These are phyloP conservation scores for Heliocidaris tuberculata DNA, from an alignment of 35 echinoderm and acorn worm species.

Conservation along the genomic window DNA sequence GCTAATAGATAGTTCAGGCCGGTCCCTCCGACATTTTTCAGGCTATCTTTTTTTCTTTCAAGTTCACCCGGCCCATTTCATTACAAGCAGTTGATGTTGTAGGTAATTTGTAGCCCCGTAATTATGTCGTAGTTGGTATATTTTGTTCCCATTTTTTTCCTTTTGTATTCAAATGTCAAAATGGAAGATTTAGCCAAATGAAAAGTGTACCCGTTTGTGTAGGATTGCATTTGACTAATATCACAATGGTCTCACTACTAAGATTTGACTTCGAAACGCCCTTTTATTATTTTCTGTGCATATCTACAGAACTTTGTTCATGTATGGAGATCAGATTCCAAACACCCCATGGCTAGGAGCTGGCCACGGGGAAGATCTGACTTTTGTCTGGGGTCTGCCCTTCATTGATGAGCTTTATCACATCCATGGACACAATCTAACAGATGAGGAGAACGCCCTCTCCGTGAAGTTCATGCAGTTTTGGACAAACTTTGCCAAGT, in stretches of 20 bases:
- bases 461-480: constrained; percentile 74
- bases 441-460: constrained; percentile 62
- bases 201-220: too few species aligned
- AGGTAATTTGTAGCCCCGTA: neutral
- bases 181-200: too few species aligned
- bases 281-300: neutral
- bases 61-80: too few species aligned
- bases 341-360: constrained; percentile 63
- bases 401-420: constrained; percentile 41
- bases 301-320: constrained; percentile 41
- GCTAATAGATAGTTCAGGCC: too few species aligned
- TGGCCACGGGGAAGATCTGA: constrained; percentile 74
- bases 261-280: neutral
- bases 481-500: constrained; percentile 92
- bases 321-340: constrained; percentile 43
- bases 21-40: too few species aligned
- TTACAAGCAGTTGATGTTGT: too few species aligned
- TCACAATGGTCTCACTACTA: constrained; percentile 20
- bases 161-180: neutral
- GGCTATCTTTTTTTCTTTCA: too few species aligned
- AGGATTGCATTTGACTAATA: neutral
- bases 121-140: neutral
- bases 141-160: constrained; percentile 48
- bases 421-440: constrained; percentile 25
- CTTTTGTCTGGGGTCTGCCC: constrained; percentile 69